Evolutionary conservation across 2,888 invertebrate species (phyloP), one percentile per base, ranked within the genome.

Genomic region (Amblyteles armatorius): DNA sequence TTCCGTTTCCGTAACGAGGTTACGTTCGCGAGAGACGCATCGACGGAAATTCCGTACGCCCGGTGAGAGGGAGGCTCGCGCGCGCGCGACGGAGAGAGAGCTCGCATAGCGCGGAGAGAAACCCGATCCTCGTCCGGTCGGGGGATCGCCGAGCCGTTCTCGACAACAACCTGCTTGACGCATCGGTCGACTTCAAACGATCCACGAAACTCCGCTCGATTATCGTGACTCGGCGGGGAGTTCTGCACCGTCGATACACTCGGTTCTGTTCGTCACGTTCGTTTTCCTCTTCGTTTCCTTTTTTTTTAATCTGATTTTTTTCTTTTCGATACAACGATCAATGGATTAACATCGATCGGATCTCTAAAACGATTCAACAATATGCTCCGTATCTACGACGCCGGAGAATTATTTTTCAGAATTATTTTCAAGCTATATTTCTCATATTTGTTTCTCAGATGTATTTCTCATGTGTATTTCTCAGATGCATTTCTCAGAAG

Each of bases 121-220:
- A 85, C 63, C 44, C 67, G 85, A 85, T 85, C 57, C 68, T 73
- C 79, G 77, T 85, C 82, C 85, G 82, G 82, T 77, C 52, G 48
- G 67, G 13, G 68, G 68, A 52, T 48, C 67, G 36, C 11, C 67
- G 48, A 33, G 63, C 26, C 71, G 65, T 55, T 60, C 68, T 9
- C 55, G 13, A 67, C 50, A 19, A 33, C 71, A 76, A 69, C 76
- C 69, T 36, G 60, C 57, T 72, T 13, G 65, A 57, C 57, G 67
- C 36, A 80, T 78, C 80, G 80, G 52, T 33, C 40, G 19, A 74
- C 72, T 72, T 84, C 52, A 72, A 84, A 80, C 69, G 72, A 77
- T 80, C 33, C 55, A 71, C 63, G 48, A 79, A 72, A 76, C 76
- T 72, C 65, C 48, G 50, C 65, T 65, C 26, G 26, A 57, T 7